Conservation (phyloP, 2,888 invertebrate species). For the Argynnis bischoffii region DNA sequence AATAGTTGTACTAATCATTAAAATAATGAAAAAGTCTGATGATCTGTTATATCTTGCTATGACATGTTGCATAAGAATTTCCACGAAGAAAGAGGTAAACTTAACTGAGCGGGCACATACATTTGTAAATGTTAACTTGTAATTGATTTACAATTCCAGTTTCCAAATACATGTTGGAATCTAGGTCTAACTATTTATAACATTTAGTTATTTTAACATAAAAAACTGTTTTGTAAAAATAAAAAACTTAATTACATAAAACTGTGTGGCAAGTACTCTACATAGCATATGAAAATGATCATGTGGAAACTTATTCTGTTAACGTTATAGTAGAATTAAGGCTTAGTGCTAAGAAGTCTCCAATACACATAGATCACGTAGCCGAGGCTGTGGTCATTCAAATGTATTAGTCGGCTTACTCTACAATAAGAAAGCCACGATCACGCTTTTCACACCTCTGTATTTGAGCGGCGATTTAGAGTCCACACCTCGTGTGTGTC, state of each 20-base stretch:
- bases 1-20: too few species aligned
- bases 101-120: conserved; percentile 7
- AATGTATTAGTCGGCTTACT: conserved; percentile 75
- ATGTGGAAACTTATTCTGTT: neutral
- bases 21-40: too few species aligned
- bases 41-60: neutral
- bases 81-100: conserved; percentile 23
- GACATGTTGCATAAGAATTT: conserved; percentile 16
- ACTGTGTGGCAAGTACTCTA: neutral
- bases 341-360: conserved; percentile 16
- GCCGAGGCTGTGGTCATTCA: conserved; percentile 44
- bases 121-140: too few species aligned
- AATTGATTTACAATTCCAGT: conserved; percentile 19
- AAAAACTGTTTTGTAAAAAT: neutral
- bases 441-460: conserved; percentile 78
- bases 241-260: neutral
- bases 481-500: conserved; percentile 76
- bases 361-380: conserved; percentile 36
- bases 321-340: conserved; percentile 1
- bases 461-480: conserved; percentile 75
- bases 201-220: conserved; percentile 8
- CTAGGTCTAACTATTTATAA: conserved; percentile 14
- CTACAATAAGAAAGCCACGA: conserved; percentile 67
- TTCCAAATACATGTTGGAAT: conserved; percentile 16
- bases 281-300: neutral